Percentiles rank a stretch among this genome's conserved stretches.
Evolutionary conservation across 2,797 vertebrate genomes (phyloP).

Genomic region (Phataginus tricuspis): DNA sequence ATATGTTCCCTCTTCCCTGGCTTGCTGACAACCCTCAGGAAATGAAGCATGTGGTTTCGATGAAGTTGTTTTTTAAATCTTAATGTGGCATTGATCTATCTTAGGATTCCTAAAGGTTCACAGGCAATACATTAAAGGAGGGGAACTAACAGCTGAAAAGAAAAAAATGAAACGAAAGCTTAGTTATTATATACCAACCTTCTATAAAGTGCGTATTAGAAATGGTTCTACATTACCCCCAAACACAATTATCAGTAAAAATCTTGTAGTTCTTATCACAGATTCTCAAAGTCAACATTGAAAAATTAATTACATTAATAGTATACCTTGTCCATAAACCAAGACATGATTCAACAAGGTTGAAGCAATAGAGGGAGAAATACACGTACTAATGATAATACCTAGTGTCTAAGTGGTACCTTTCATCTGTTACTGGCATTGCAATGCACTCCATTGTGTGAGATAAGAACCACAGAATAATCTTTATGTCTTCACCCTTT

Average conservation of each 20-base stretch:
- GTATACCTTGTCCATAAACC: neutral
- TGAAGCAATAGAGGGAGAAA: neutral
- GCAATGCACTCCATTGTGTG: neutral
- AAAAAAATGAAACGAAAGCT: slow-evolving; percentile 19
- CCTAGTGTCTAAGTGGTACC: neutral
- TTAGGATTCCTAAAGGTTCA: slow-evolving; percentile 40
- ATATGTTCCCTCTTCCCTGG: slow-evolving; percentile 13
- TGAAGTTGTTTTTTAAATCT: slow-evolving; percentile 68
- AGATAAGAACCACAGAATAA: neutral
- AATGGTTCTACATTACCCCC: neutral
- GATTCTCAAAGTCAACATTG: slow-evolving; percentile 46
- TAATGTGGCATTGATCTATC: slow-evolving; percentile 74
- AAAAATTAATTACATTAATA: neutral
- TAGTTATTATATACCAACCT: slow-evolving; percentile 60
- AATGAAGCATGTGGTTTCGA: slow-evolving; percentile 73
- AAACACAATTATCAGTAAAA: neutral
- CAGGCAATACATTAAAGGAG: slow-evolving; percentile 42
- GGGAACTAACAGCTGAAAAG: slow-evolving; percentile 27
- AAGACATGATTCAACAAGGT: neutral
- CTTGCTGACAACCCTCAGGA: slow-evolving; percentile 60
- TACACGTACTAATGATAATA: neutral
- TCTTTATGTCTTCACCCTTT: neutral
- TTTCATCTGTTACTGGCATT: neutral
- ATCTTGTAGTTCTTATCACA: neutral
- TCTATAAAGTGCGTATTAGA: slow-evolving; percentile 62